Base-by-base conservation (phyloP, 2,113 vertebrate species). In the Plecturocebus donacophilus region DNA sequence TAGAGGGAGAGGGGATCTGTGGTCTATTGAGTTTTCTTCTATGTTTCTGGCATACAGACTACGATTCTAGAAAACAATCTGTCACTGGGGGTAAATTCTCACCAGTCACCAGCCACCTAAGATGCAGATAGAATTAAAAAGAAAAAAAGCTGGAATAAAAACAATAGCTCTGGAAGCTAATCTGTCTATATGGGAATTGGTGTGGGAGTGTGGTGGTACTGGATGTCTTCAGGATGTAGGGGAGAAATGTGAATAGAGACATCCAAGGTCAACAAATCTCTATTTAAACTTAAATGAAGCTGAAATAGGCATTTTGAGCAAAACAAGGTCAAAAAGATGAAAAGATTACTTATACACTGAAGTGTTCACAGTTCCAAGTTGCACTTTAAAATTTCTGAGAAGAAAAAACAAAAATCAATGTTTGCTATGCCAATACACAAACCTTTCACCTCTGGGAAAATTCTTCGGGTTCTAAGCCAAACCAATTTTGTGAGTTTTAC, bases 401-500 rank as follows among this genome's bases (percentile, higher is more conserved):
- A 92, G 76, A 90, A 94, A 70, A 82, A 80, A 23, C 20, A 93
- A 79, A 89, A 68, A 98, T 97, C 66, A n/a, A 17, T 91, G 30
- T 92, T 77, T 92, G 75, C 30, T 95, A 11, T 9, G 1, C 64
- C 91, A n/a, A 19, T 45, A 70, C 92, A 77, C 12, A 90, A 81
- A 96, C 5, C 32, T 83, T 77, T 80, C 38, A 17, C 91, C 89
- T 64, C 92, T 40, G 88, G 91, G 73, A 86, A 87, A 95, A 79
- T 17, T 68, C 17, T 83, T 23, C 42, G 2, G 0, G 4, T 96
- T 93, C 4, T 20, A 87, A 76, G 40, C 79, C 92, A 97, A 82
- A 94, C 58, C 90, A 97, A 91, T 97, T 96, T 97, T 95, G 70
- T 97, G 64, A 94, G 58, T 79, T 95, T 96, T 92, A 90, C 40